These are phyloP conservation scores for Blomia tropicalis DNA, from an alignment of 2,888 invertebrate genomes.

Conservation along the genomic window DNA sequence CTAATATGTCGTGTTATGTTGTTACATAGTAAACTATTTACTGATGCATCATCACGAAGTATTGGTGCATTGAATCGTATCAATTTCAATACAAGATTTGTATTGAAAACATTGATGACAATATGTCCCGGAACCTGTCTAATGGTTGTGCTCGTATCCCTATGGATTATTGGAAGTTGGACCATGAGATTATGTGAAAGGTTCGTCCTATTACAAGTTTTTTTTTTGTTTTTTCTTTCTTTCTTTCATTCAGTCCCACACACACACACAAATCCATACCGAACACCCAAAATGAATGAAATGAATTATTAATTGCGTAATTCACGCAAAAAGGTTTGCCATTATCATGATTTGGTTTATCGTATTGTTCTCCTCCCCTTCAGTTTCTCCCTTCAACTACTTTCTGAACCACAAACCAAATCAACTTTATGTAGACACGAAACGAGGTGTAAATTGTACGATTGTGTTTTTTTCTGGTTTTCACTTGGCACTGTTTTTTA, in stretches of 20 bases:
- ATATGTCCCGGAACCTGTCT: slow-evolving; percentile 96
- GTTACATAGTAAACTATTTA: slow-evolving; percentile 96
- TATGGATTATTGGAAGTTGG: slow-evolving; percentile 99
- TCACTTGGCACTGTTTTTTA: too few relatives aligned
- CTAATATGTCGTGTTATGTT: slow-evolving; percentile 98
- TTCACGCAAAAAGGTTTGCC: too few relatives aligned
- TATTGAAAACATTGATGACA: slow-evolving; percentile 97
- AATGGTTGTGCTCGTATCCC: slow-evolving; percentile 94
- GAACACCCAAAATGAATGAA: too few relatives aligned
- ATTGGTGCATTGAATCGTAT: slow-evolving; percentile 94
- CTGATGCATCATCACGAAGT: slow-evolving; percentile 94
- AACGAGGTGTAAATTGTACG: too few relatives aligned
- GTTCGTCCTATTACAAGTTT: slow-evolving; percentile 40
- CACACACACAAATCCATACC: neutral
- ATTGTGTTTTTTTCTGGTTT: too few relatives aligned
- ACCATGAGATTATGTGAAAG: slow-evolving; percentile 95
- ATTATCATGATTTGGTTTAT: too few relatives aligned
- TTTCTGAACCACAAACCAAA: too few relatives aligned
- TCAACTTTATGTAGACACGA: too few relatives aligned
- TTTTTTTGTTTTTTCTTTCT: neutral
- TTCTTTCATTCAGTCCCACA: too few relatives aligned
- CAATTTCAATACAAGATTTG: slow-evolving; percentile 83
- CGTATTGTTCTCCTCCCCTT: too few relatives aligned
- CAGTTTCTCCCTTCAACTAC: too few relatives aligned
- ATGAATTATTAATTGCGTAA: slow-evolving; percentile 33